Evolutionary conservation across 2,888 invertebrate species (phyloP), one percentile per base, ranked within the genome.

Genomic region (Ochropacha duplaris): DNA sequence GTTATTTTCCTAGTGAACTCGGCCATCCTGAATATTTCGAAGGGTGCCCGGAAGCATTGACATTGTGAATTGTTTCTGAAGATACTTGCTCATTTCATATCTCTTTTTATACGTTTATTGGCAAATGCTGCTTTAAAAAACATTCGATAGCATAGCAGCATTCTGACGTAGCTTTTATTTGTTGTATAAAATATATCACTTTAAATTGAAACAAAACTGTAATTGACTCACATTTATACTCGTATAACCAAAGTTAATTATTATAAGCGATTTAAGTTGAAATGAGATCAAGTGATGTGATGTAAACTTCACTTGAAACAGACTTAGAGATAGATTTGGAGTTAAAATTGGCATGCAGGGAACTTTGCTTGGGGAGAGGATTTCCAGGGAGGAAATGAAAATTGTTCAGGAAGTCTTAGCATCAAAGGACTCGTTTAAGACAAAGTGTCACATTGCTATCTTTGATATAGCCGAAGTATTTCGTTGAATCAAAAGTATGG

Each of bases 1-100:
- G 88, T 87, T 88, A 86, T 88, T 88, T 84, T 77, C 83, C 83
- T 86, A 83, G 85, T 87, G 82, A 84, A 85, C 84, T 81, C 80
- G 65, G 67, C 73, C 70, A 66, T 69, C 69, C 71, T 71, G 74
- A 79, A 79, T 81, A 76, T 81, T 86, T 83, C 76, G 68, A 78
- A 76, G 67, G 72, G 69, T 69, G 69, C 65, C 31, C 63, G 65
- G 67, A 69, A 68, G 62, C 69, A 69, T 65, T 66, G 69, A 62
- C 68, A 61, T 68, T 69, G 61, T 60, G 54, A 59, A 66, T 49
- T 57, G 39, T 69, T 63, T 57, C 57, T 50, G 49, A 62, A 59
- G 56, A 55, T 44, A 63, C 62, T 59, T 55, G 55, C 52, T 50
- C 28, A 56, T 52, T 63, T 62, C 56, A 49, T 62, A 62, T 52